phyloP scores from a whole-genome alignment of 2,113 vertebrate species.

The Aleadryas rufinucha region DNA sequence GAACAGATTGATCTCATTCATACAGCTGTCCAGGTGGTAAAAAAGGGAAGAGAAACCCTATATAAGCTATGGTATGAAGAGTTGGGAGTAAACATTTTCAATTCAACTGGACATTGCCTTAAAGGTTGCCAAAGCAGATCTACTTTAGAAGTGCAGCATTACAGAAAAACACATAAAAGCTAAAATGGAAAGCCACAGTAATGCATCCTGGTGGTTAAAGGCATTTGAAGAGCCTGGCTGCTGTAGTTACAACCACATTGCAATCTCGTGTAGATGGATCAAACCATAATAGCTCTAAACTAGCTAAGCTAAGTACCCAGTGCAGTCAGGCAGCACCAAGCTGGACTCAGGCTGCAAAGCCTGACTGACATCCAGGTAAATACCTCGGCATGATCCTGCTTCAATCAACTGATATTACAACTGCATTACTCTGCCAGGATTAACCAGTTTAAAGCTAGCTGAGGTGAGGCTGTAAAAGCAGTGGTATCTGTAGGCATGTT shows the following conservation, averaged over 20 bases:
- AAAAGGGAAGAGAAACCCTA: background rate
- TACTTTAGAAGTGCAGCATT: background rate
- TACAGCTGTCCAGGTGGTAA: background rate
- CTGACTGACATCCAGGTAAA: constrained; percentile 36
- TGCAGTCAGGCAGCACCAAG: background rate
- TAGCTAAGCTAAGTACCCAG: background rate
- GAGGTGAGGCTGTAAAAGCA: background rate
- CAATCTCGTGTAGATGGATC: background rate
- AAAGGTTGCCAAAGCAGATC: background rate
- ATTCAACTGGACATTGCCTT: background rate
- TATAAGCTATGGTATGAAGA: background rate
- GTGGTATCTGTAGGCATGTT: background rate
- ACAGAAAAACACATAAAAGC: background rate
- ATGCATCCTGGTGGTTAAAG: background rate
- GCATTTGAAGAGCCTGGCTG: background rate
- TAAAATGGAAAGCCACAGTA: background rate
- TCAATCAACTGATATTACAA: constrained; percentile 2
- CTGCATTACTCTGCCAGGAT: constrained; percentile 13
- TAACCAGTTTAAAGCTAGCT: constrained; percentile 8
- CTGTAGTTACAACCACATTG: background rate
- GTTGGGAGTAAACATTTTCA: background rate
- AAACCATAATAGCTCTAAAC: constrained; percentile 1
- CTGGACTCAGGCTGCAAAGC: constrained; percentile 2
- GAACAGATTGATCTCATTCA: background rate
- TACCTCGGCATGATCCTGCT: background rate